A percentile compares a stretch with the other conserved stretches of the same genome.
Conservation (phyloP, 2,797 vertebrate genomes). For the Garrulus glandarius region DNA sequence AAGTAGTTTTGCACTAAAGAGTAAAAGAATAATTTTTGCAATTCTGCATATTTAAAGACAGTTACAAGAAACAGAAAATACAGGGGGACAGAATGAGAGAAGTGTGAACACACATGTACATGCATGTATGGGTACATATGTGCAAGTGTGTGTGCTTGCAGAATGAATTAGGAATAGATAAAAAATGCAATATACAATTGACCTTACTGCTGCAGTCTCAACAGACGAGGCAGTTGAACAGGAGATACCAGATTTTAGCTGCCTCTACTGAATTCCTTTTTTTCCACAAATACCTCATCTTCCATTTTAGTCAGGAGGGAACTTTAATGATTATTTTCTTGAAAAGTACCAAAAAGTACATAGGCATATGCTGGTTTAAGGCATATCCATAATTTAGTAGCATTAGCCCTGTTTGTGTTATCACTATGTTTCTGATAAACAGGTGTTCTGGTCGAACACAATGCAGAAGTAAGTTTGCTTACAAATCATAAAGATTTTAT, state of each 20-base stretch:
- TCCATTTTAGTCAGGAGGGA: background rate
- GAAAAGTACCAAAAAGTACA: background rate
- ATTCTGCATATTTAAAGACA: background rate
- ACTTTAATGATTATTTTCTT: background rate
- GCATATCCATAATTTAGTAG: background rate
- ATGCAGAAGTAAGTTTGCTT: background rate
- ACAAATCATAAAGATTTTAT: background rate
- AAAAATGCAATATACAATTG: background rate
- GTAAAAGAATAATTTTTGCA: background rate
- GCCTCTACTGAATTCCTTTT: background rate
- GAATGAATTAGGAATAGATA: background rate
- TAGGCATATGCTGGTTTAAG: background rate
- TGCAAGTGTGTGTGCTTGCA: background rate
- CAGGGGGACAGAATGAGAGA: rapidly evolving
- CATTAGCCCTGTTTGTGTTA: background rate
- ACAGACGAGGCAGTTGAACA: background rate
- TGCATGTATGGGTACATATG: too few relatives aligned
- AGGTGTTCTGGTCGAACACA: rapidly evolving
- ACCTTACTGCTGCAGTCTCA: background rate
- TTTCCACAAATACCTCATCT: background rate
- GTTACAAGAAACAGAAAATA: background rate
- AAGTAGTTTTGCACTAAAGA: background rate
- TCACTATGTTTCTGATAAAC: background rate
- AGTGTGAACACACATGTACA: background rate
- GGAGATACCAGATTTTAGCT: background rate